Conservation (phyloP, 1,140 invertebrate species). For the Pachypsylla venusta region DNA sequence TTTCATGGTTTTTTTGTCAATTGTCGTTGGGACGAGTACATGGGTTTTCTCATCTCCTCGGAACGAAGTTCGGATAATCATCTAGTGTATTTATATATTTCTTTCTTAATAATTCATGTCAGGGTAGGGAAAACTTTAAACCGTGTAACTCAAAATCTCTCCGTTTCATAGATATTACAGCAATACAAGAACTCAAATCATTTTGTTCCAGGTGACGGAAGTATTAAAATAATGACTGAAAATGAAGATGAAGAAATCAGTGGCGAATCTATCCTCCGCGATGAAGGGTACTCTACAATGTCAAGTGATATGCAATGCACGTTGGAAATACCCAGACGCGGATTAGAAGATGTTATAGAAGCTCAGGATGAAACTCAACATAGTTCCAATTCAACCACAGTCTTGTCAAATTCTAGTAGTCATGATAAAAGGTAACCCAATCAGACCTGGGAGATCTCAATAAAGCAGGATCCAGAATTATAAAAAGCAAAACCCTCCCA, state of each 20-base stretch:
- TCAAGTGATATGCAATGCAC: constrained; percentile 63
- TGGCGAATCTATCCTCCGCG: constrained; percentile 32
- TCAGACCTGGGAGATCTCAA: background rate
- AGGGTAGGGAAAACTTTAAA: too few relatives aligned
- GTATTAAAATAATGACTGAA: background rate
- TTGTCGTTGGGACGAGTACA: too few relatives aligned
- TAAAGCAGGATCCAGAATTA: too few relatives aligned
- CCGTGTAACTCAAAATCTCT: too few relatives aligned
- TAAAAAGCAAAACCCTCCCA: too few relatives aligned
- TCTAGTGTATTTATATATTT: too few relatives aligned
- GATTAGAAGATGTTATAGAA: constrained; percentile 52
- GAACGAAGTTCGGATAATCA: too few relatives aligned
- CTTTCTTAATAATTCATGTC: too few relatives aligned
- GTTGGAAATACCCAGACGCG: constrained; percentile 39
- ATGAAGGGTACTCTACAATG: constrained; percentile 81
- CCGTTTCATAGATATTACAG: too few relatives aligned
- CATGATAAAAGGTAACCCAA: background rate
- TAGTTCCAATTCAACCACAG: background rate
- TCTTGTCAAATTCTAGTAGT: background rate
- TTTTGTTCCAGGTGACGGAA: constrained; percentile 6
- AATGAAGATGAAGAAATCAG: constrained; percentile 16
- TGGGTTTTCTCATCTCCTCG: too few relatives aligned
- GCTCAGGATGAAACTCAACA: constrained; percentile 48
- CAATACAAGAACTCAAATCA: too few relatives aligned
- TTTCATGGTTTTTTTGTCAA: too few relatives aligned